Base-by-base conservation (phyloP, 2,113 vertebrate genomes). In the Hassar affinis region DNA sequence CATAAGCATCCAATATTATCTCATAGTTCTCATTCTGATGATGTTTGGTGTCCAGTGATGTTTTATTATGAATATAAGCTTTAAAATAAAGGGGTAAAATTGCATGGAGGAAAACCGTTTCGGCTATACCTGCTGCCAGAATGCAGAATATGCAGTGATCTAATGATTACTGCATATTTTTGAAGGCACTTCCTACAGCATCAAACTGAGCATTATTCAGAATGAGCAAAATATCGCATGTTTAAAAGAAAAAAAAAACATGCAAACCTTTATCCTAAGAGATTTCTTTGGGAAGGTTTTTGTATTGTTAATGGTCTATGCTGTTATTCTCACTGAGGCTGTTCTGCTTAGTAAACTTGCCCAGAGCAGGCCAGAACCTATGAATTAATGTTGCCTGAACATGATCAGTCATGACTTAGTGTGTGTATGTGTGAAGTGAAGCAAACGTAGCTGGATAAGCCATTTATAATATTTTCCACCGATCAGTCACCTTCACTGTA, bases 21-120 rank as follows among this genome's bases (percentile, higher is more conserved):
- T 8, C 3, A 3, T 12, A 14, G 68, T 45, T 71, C 92, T 89
- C 89, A 89, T 88, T 90, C 86, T 89, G 87, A 89, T n/a, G n/a
- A n/a, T n/a, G n/a, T n/a, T n/a, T n/a, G n/a, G n/a, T n/a, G n/a
- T n/a, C n/a, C n/a, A n/a, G 90, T 85, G 89, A 87, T 85, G 89
- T 90, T 89, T 47, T 27, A 74, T 17, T 49, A 10, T 3, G 14
- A 27, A 74, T 74, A 15, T 27, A 49, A 74, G 17, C 7, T 27
- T 66, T 66, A 59, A 42, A 42, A 42, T 42, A 42, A 42, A 42
- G 38, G 6, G 38, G 38, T 42, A 6, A 42, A 47, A 42, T 8
- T n/a, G 38, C 4, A 25, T 2, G 18, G 15, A 27, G 49, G 14
- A 15, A 49, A 47, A 47, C 49, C n/a, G n/a, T 69, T 38, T 38